Evolutionary conservation across 2,113 vertebrate species (phyloP).

Genomic region (Cisticola juncidis): DNA sequence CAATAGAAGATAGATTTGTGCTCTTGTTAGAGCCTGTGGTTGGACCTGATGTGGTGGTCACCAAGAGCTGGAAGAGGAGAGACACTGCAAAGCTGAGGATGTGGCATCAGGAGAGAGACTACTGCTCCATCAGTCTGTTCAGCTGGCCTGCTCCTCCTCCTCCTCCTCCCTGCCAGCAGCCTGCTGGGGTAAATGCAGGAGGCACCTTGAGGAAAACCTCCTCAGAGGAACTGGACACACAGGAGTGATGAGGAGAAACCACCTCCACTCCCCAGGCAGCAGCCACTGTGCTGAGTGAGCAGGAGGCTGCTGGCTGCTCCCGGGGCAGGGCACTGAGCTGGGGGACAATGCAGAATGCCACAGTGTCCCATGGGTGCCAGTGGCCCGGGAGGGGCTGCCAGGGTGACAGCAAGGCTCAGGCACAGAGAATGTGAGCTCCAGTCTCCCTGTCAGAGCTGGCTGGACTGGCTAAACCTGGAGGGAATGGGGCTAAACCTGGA

Average conservation of each 20-base stretch:
- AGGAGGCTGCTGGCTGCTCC: background rate
- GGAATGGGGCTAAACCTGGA: background rate
- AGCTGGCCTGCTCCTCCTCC: background rate
- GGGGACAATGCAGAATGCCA: background rate
- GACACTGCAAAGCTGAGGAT: background rate
- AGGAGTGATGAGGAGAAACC: background rate
- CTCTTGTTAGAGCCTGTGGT: background rate
- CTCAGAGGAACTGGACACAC: background rate
- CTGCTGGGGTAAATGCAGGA: background rate
- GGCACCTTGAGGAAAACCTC: background rate
- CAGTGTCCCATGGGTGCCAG: background rate
- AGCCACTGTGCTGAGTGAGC: background rate
- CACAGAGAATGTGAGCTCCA: background rate
- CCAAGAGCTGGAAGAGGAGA: background rate
- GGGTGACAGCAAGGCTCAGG: background rate
- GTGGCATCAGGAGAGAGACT: background rate
- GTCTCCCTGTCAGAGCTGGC: background rate
- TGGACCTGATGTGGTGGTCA: background rate
- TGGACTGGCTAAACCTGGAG: background rate
- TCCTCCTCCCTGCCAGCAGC: background rate
- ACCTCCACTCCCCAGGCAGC: background rate
- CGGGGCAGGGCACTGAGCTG: background rate
- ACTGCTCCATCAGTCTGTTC: background rate
- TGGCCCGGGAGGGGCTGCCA: background rate
- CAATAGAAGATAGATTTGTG: background rate